Evolutionary conservation across 1,140 invertebrate genomes (phyloP), one percentile per base, ranked within the genome.

Genomic region (Drosophila punjabiensis): DNA sequence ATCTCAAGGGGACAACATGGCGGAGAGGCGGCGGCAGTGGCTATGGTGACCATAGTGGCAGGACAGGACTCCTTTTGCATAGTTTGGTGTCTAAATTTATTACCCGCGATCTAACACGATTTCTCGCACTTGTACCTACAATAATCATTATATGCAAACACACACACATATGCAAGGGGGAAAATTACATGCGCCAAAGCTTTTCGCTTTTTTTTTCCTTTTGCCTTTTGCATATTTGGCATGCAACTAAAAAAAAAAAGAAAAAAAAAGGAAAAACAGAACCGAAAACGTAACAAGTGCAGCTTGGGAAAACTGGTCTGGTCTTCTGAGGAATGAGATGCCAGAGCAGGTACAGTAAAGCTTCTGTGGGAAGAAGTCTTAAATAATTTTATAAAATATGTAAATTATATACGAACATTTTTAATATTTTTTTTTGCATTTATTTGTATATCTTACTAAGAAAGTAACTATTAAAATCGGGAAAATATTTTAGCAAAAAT

Each of bases 71-170:
- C 85, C 85, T 88, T 85, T 85, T 84, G 87, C 84, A 89, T 89
- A 85, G 84, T 88, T 88, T 87, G 88, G 86, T 90, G 86, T 90
- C 86, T 81, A 85, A 90, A 90, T 90, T 90, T 90, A 90, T 90
- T 90, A 90, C 86, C 82, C 82, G 87, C 86, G 86, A 90, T 90
- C 86, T 90, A 90, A 90, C 86, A 90, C 86, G 86, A 90, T 90
- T 90, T 90, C 86, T 90, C 86, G 86, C 86, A 90, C 86, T 90
- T 90, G 86, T 90, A 90, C 82, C 86, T 90, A 90, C 86, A 90
- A 90, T 90, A 90, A 90, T 90, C 86, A 90, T 90, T 90, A 90
- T 90, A 90, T 85, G 76, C 68, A 74, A 70, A 82, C 75, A 82
- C 75, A 89, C 65, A 88, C 61, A 78, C 30, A 64, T 24, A 3